Evolutionary conservation across 2,888 invertebrate species (phyloP).

Genomic region (Choristoneura rosaceana): DNA sequence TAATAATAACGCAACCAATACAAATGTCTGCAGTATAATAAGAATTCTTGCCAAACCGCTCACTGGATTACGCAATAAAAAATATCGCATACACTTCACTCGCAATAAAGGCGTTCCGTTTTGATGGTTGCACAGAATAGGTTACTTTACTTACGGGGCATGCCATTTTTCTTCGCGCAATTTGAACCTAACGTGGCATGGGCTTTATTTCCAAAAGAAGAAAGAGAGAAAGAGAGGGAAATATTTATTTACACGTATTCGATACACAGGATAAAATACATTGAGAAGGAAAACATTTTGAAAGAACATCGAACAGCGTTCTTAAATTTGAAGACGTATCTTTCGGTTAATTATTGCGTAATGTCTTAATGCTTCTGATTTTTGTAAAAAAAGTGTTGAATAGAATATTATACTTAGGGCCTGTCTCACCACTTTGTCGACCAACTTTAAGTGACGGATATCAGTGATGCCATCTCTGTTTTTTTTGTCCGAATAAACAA

Average conservation of each 20-base stretch:
- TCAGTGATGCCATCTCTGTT: too few relatives aligned
- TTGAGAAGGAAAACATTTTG: too few relatives aligned
- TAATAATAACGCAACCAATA: background rate
- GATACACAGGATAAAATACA: too few relatives aligned
- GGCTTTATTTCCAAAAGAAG: background rate
- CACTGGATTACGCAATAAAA: slow-evolving; percentile 13
- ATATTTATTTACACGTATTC: too few relatives aligned
- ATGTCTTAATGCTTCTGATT: background rate
- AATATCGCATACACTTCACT: slow-evolving; percentile 2
- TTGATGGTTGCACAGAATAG: slow-evolving; percentile 31
- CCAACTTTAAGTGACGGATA: too few relatives aligned
- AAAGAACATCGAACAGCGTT: too few relatives aligned
- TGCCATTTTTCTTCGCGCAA: slow-evolving; percentile 25
- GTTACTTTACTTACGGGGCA: slow-evolving; percentile 27
- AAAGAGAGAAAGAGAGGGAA: too few relatives aligned
- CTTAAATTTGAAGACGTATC: background rate
- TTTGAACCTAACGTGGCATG: slow-evolving; percentile 34
- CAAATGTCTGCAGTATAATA: slow-evolving; percentile 6
- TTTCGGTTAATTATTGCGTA: background rate
- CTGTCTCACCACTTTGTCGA: too few relatives aligned
- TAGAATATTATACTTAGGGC: background rate
- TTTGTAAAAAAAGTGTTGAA: background rate
- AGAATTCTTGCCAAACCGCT: slow-evolving; percentile 5
- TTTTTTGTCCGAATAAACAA: too few relatives aligned
- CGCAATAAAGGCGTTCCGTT: slow-evolving; percentile 15